Evolutionary conservation across 2,888 invertebrate species (phyloP), one percentile per base, ranked within the genome.

Genomic region (Chydorus sphaericus): DNA sequence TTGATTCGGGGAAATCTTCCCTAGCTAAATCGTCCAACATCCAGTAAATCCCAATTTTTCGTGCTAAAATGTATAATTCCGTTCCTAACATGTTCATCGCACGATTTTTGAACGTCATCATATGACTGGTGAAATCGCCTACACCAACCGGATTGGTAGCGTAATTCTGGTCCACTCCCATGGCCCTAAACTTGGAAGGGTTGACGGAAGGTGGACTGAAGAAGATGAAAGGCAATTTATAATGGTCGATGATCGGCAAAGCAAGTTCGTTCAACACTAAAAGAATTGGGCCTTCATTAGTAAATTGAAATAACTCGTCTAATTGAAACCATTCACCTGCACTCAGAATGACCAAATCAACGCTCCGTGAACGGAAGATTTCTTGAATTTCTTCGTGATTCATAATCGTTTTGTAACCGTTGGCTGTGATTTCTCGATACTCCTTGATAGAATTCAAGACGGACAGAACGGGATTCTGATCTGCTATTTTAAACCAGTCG

Each of bases 41-140:
- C 16, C 23, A 23, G 3, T 36, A 18, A 10, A 28, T 16, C n/a
- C 33, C 23, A 7, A 52, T n/a, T 18, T 52, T 31, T 3, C 52
- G 31, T 10, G 18, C 18, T 3, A 31, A 11, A 16, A 36, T 23
- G n/a, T 36, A 36, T 2, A 26, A 3, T 23, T 52, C 26, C 1
- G 8, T 31, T 16, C n/a, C 20, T 5, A 52, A 7, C 18, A 52
- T 20, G 37, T 52, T 52, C 26, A 6, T 18, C 6, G 36, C 10
- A 10, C 52, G 52, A 33, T 52, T 23, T 6, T 36, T n/a, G 37
- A 52, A 52, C 0, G 20, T 52, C 52, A 52, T 52, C 18, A 44
- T 44, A 10, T 52, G 5, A 18, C 18, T 52, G 2, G 20, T 26
- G 14, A 18, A 31, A 33, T 31, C 52, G 7, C 33, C 31, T 20